Percentiles rank a stretch among this genome's conserved stretches.
Evolutionary conservation across 2,113 vertebrate genomes (phyloP).

Genomic region (Ia io): DNA sequence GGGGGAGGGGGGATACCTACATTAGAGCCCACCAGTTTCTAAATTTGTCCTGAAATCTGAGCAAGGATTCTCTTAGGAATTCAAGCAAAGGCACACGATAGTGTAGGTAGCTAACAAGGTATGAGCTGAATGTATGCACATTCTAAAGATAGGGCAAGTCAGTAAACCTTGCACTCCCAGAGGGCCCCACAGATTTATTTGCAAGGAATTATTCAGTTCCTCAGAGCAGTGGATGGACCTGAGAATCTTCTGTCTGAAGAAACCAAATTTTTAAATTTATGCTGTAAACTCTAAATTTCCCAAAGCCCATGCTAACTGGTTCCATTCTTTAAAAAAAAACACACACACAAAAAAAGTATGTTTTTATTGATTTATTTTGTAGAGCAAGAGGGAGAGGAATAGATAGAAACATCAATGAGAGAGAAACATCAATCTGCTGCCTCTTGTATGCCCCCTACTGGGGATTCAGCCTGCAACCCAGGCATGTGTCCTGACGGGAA

Average conservation of each 20-base stretch:
- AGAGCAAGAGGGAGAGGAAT: too few relatives aligned
- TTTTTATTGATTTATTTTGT: too few relatives aligned
- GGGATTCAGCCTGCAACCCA: too few relatives aligned
- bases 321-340: background rate
- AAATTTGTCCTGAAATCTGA: background rate
- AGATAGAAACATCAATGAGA: too few relatives aligned
- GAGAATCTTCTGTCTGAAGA: background rate
- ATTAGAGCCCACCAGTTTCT: background rate
- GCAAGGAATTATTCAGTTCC: background rate
- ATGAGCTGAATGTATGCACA: background rate
- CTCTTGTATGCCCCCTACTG: too few relatives aligned
- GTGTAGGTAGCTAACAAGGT: background rate
- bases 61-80: background rate
- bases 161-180: background rate
- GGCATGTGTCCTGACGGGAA: too few relatives aligned
- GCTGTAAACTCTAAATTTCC: background rate
- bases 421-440: too few relatives aligned
- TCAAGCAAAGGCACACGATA: background rate
- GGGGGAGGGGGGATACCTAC: background rate
- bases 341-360: too few relatives aligned
- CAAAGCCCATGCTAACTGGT: background rate
- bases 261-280: background rate
- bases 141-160: rapidly evolving
- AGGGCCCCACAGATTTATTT: background rate
- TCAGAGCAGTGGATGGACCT: background rate